Percentiles rank a stretch among this genome's conserved stretches.
Evolutionary conservation across 2,888 invertebrate species (phyloP).

Genomic region (Drosophila monieri): DNA sequence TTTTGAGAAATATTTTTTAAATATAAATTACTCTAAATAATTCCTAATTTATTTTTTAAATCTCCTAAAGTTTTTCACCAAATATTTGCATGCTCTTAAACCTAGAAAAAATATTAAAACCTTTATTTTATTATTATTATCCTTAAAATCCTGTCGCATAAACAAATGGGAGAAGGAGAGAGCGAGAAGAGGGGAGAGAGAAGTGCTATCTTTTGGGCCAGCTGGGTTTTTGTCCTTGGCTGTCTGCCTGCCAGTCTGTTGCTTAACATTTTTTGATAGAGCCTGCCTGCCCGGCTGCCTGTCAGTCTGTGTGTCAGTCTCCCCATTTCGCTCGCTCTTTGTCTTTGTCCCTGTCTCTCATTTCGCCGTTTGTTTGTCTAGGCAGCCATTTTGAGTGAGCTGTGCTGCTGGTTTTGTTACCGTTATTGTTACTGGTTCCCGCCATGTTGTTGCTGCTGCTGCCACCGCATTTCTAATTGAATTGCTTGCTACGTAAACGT

Average conservation of each 20-base stretch:
- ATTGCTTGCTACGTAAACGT: constrained; percentile 69
- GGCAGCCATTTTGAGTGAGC: constrained; percentile 47
- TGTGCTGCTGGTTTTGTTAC: constrained; percentile 23
- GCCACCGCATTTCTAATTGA: constrained; percentile 71
- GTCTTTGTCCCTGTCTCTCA: constrained; percentile 42
- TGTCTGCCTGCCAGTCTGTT: constrained; percentile 43
- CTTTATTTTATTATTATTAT: constrained; percentile 11
- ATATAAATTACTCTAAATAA: too few relatives aligned
- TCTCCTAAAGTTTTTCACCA: neutral
- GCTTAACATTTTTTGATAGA: constrained; percentile 43
- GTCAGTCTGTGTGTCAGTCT: constrained; percentile 4
- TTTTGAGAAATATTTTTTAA: too few relatives aligned
- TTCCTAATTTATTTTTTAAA: too few relatives aligned
- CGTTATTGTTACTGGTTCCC: constrained; percentile 31
- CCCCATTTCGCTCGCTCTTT: neutral
- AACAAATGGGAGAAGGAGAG: constrained; percentile 9
- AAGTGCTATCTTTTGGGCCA: neutral
- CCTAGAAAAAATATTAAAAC: neutral
- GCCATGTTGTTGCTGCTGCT: constrained; percentile 44
- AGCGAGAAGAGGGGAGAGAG: neutral
- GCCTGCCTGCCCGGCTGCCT: constrained; percentile 23
- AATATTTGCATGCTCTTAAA: neutral
- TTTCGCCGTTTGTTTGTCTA: constrained; percentile 50
- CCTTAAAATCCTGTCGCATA: constrained; percentile 31
- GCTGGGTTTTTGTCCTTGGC: constrained; percentile 24